These are phyloP conservation scores for Capitulum mitella DNA, from an alignment of 2,888 invertebrate genomes.

Conservation along the genomic window DNA sequence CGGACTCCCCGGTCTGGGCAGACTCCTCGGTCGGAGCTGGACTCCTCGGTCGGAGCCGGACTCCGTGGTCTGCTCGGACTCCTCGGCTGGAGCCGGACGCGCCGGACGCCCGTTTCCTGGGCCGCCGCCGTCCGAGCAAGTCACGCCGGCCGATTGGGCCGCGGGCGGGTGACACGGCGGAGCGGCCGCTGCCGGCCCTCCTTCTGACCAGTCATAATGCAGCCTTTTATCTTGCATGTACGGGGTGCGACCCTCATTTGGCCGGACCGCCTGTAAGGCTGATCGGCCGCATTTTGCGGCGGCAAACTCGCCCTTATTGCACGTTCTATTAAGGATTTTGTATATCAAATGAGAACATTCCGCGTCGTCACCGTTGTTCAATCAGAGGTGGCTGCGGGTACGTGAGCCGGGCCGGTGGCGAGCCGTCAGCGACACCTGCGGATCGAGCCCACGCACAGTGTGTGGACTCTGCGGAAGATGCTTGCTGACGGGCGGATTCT, in stretches of 20 bases:
- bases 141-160: constrained; percentile 6
- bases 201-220: constrained; percentile 18
- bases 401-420: constrained; percentile 28
- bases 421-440: neutral
- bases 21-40: no score
- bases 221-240: constrained; percentile 23
- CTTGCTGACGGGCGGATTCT: no score
- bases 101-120: no score
- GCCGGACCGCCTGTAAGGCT: neutral
- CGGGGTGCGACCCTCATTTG: constrained; percentile 22
- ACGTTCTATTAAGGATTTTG: constrained; percentile 18
- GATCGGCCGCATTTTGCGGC: neutral
- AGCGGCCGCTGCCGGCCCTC: neutral
- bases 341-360: constrained; percentile 22
- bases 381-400: neutral
- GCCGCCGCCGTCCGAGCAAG: neutral
- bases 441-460: neutral
- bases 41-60: no score
- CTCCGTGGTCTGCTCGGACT: no score
- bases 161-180: neutral
- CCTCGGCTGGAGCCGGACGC: no score
- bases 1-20: no score
- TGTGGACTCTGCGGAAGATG: no score
- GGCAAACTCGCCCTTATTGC: constrained; percentile 17
- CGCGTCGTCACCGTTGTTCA: constrained; percentile 20